These are phyloP conservation scores for Momotus momota DNA, from an alignment of 2,797 vertebrate species.

Conservation along the genomic window DNA sequence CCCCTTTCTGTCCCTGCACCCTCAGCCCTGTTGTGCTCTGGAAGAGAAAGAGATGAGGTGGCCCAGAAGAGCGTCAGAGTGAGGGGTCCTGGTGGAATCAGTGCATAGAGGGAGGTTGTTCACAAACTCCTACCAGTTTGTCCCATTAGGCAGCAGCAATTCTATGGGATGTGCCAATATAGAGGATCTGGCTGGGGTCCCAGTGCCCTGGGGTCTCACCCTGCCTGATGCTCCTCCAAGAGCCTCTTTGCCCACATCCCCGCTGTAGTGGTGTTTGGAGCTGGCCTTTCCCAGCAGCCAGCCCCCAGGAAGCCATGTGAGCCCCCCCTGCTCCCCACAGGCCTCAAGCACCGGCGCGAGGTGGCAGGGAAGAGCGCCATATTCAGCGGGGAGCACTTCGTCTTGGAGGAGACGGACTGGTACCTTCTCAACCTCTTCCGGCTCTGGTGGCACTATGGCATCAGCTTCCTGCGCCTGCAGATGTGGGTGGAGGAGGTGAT, in stretches of 20 bases:
- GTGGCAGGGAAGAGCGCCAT: conserved; percentile 93
- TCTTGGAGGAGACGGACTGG: conserved; percentile 98
- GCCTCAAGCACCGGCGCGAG: conserved; percentile 91
- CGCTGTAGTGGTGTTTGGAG: fast-evolving
- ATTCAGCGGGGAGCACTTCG: conserved; percentile 90
- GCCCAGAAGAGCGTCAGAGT: background rate
- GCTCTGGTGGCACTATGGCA: conserved; percentile 98
- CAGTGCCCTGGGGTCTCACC: fast-evolving
- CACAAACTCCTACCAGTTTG: background rate
- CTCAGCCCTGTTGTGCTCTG: background rate
- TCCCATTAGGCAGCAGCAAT: background rate
- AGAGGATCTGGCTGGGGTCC: too few relatives aligned
- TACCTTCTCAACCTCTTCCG: conserved; percentile 96
- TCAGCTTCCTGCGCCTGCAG: conserved; percentile 97
- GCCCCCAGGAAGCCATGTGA: background rate
- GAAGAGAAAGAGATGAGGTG: background rate
- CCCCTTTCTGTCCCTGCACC: background rate
- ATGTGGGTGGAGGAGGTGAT: conserved; percentile 99
- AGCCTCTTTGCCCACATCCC: background rate
- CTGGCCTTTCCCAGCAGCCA: background rate
- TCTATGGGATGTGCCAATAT: fast-evolving
- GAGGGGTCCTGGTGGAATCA: background rate
- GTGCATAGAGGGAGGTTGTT: fast-evolving
- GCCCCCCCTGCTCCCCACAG: conserved; percentile 67
- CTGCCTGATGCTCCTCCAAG: background rate